Conservation (phyloP, 2,797 vertebrate genomes). For the Botia kubotai region DNA sequence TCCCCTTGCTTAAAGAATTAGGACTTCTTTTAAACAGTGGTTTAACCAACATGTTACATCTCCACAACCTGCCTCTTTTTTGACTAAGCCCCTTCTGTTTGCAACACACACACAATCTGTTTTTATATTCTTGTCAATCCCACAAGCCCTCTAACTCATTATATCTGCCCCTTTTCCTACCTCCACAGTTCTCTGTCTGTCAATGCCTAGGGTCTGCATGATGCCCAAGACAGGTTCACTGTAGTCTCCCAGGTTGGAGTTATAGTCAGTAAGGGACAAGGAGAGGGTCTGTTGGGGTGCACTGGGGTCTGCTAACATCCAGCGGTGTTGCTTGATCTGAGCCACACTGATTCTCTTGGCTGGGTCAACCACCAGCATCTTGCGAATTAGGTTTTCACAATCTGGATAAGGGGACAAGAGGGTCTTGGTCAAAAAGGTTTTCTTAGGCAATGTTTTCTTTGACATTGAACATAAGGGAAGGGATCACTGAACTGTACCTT, state of each 20-base stretch:
- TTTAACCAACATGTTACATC: too few relatives aligned
- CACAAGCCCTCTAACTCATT: not conserved
- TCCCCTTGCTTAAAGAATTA: not conserved
- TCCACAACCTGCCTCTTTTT: too few relatives aligned
- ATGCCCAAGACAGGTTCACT: constrained; percentile 91
- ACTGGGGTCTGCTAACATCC: constrained; percentile 88
- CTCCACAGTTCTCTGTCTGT: constrained; percentile 93
- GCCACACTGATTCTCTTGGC: constrained; percentile 89
- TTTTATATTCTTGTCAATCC: not conserved
- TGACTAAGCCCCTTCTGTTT: too few relatives aligned
- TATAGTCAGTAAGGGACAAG: constrained; percentile 84
- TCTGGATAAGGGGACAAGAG: constrained; percentile 72
- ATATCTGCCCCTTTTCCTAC: constrained; percentile 72
- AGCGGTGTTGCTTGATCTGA: constrained; percentile 95
- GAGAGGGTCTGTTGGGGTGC: constrained; percentile 81
- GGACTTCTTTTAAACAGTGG: too few relatives aligned
- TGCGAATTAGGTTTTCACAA: constrained; percentile 94
- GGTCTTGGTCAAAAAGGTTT: not conserved
- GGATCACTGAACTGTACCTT: constrained; percentile 78
- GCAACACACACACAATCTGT: too few relatives aligned
- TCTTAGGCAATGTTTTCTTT: too few relatives aligned
- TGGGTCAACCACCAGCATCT: constrained; percentile 96
- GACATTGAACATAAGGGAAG: not conserved
- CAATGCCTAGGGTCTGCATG: constrained; percentile 95
- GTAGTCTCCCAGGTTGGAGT: constrained; percentile 89